A percentile compares a stretch with the other conserved stretches of the same genome.
These are phyloP conservation scores for Psittacula derbiana DNA, from an alignment of 2,797 vertebrate genomes.

Conservation along the genomic window DNA sequence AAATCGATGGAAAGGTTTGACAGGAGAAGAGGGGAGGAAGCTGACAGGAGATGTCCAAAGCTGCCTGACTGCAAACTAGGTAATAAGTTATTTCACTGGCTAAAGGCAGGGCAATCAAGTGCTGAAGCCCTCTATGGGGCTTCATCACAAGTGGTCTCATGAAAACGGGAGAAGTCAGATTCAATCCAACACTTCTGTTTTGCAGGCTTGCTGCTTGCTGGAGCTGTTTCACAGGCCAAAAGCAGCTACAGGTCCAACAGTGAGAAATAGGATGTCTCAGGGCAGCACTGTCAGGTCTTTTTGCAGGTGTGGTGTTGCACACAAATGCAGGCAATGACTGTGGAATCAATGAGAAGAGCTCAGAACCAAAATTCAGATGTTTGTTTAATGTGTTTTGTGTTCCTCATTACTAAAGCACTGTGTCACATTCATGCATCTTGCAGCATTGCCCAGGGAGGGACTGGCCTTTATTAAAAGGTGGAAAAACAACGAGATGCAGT, in stretches of 20 bases:
- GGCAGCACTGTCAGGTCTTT: rapidly evolving
- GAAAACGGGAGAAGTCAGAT: background rate
- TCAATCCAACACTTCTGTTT: background rate
- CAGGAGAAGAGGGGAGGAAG: background rate
- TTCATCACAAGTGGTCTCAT: background rate
- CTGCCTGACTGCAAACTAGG: background rate
- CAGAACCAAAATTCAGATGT: background rate
- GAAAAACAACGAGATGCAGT: background rate
- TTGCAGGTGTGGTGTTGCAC: background rate
- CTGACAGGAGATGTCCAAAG: background rate
- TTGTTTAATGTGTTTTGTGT: background rate
- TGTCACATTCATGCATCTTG: background rate
- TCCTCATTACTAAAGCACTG: background rate
- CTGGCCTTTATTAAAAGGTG: background rate
- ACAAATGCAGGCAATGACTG: rapidly evolving
- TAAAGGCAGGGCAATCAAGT: background rate
- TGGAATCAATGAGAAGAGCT: background rate
- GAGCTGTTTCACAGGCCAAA: background rate
- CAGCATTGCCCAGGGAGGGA: background rate
- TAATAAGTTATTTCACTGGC: background rate
- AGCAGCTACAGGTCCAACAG: background rate
- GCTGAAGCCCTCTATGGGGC: background rate
- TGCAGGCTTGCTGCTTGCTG: background rate
- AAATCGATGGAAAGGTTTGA: background rate
- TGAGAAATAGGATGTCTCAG: background rate